These are phyloP conservation scores for Cynopterus sphinx DNA, from an alignment of 2,797 vertebrate species.

Conservation along the genomic window DNA sequence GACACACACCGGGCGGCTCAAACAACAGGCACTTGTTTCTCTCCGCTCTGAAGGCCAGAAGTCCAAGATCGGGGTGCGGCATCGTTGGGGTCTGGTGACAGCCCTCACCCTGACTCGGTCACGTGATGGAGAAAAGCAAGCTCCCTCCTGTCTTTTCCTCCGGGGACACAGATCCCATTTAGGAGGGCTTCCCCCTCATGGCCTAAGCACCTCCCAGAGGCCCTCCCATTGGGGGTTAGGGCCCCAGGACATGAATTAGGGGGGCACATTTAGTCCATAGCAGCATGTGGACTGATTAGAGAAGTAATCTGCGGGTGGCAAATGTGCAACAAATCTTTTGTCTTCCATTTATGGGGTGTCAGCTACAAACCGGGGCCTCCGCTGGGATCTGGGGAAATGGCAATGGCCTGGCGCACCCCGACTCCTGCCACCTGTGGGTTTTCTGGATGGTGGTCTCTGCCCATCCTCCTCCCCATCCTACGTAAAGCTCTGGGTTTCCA, in stretches of 20 bases:
- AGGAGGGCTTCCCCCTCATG: rapidly evolving
- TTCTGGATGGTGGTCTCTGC: too few relatives aligned
- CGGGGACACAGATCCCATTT: neutral
- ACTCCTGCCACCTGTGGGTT: neutral
- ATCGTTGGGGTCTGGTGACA: neutral
- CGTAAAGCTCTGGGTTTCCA: neutral
- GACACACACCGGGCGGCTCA: rapidly evolving
- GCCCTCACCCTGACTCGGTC: neutral
- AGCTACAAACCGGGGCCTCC: neutral
- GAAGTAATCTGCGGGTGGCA: rapidly evolving
- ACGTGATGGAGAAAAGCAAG: neutral
- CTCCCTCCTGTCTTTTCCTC: rapidly evolving
- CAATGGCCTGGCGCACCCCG: neutral
- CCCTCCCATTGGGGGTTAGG: neutral
- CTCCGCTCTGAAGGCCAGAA: too few relatives aligned
- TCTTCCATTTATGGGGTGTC: too few relatives aligned
- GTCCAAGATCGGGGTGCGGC: neutral
- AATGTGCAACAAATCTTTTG: too few relatives aligned
- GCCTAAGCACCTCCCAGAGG: neutral
- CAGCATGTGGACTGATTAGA: rapidly evolving
- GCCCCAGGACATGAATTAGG: neutral
- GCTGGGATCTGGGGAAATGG: neutral
- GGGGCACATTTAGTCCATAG: too few relatives aligned
- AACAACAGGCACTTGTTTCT: neutral
- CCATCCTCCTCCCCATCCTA: neutral